Conservation (phyloP, 2,888 invertebrate genomes). For the Hermodice carunculata region DNA sequence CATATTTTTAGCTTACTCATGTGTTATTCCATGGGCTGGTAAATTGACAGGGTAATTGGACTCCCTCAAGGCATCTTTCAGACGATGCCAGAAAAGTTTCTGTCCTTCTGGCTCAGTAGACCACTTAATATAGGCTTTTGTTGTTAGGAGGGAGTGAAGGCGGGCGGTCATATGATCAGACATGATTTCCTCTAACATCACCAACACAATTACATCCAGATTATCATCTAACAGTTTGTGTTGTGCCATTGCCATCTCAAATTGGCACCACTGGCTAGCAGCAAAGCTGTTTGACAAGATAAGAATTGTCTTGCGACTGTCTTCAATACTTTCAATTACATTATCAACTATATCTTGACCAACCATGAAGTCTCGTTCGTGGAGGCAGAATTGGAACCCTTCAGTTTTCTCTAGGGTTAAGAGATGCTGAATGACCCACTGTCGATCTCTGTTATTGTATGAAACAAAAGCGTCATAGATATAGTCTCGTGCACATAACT, state of each 20-base stretch:
- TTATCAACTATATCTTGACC: conserved; percentile 80
- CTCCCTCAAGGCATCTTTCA: too few species aligned
- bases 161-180: background rate
- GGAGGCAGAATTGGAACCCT: conserved; percentile 76
- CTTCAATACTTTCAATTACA: conserved; percentile 79
- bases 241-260: conserved; percentile 75
- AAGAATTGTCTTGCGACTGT: conserved; percentile 76
- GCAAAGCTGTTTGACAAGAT: conserved; percentile 77
- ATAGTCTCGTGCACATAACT: conserved; percentile 31
- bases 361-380: conserved; percentile 81
- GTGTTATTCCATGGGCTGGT: too few species aligned
- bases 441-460: conserved; percentile 77
- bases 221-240: background rate
- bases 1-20: too few species aligned
- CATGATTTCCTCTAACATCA: background rate
- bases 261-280: conserved; percentile 81
- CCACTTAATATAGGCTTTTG: too few species aligned
- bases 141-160: background rate
- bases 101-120: too few species aligned
- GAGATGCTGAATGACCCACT: conserved; percentile 77
- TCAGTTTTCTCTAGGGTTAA: conserved; percentile 76
- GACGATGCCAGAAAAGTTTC: too few species aligned
- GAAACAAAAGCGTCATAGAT: conserved; percentile 80
- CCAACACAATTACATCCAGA: background rate
- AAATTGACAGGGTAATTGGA: too few species aligned